A percentile compares a stretch with the other conserved stretches of the same genome.
Conservation (phyloP, 2,797 vertebrate species). For the Pogoniulus pusillus region DNA sequence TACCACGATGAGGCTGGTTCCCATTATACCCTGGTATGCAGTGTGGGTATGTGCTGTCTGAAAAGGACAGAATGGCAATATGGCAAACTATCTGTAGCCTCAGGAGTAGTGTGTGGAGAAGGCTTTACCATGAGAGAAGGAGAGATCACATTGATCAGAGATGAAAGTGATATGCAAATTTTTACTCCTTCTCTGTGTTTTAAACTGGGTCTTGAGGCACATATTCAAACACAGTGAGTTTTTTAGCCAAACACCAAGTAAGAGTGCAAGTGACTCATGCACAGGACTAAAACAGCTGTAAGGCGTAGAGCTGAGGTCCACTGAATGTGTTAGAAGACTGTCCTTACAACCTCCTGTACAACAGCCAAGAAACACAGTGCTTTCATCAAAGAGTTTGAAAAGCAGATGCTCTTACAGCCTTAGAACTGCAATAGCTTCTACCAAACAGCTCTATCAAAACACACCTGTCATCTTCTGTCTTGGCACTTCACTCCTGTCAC, state of each 20-base stretch:
- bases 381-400: background rate
- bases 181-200: background rate
- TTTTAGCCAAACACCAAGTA: background rate
- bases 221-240: background rate
- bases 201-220: background rate
- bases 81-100: background rate
- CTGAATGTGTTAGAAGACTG: background rate
- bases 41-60: background rate
- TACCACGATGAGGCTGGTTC: constrained; percentile 4
- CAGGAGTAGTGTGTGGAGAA: background rate
- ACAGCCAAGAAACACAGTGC: background rate
- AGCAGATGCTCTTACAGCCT: constrained; percentile 1
- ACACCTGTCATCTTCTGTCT: background rate
- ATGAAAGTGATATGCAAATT: background rate
- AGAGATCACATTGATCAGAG: background rate
- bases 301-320: background rate
- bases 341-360: background rate
- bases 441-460: constrained; percentile 30
- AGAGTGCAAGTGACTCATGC: background rate
- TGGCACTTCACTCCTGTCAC: constrained; percentile 20
- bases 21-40: background rate
- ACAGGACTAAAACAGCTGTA: background rate
- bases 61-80: background rate
- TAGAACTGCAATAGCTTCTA: constrained; percentile 23
- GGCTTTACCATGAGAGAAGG: background rate